Evolutionary conservation across 1,140 invertebrate species (phyloP).

Genomic region (Acromyrmex echinatior): DNA sequence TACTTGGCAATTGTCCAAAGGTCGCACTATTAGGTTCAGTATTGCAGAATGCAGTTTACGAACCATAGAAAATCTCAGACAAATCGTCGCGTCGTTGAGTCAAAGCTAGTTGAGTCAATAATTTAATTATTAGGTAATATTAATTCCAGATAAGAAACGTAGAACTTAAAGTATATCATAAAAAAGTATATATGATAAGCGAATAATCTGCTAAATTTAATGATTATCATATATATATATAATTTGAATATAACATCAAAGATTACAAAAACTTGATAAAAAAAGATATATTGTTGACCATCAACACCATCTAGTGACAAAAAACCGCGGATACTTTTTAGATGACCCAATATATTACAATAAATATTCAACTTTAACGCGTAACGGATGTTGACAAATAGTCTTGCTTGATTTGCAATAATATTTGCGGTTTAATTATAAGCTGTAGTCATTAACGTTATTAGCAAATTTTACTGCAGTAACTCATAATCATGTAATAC

Average conservation of each 20-base stretch:
- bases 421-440: constrained; percentile 76
- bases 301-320: too few relatives aligned
- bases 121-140: constrained; percentile 30
- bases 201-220: not conserved
- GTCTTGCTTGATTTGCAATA: constrained; percentile 68
- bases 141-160: not conserved
- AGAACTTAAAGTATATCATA: not conserved
- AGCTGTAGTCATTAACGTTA: constrained; percentile 80
- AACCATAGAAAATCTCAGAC: constrained; percentile 55
- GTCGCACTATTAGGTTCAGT: constrained; percentile 66
- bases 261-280: not conserved
- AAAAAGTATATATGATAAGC: not conserved
- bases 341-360: not conserved
- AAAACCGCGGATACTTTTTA: too few relatives aligned
- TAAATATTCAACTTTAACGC: constrained; percentile 12
- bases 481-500: constrained; percentile 11
- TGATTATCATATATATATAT: constrained; percentile 3
- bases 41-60: constrained; percentile 43
- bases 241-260: not conserved
- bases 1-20: constrained; percentile 79
- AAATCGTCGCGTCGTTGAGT: not conserved
- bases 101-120: not conserved
- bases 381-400: constrained; percentile 75
- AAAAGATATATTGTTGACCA: not conserved
- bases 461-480: not conserved